A percentile compares a stretch with the other conserved stretches of the same genome.
Evolutionary conservation across 2,113 vertebrate genomes (phyloP).

Genomic region (Macrotis lagotis): DNA sequence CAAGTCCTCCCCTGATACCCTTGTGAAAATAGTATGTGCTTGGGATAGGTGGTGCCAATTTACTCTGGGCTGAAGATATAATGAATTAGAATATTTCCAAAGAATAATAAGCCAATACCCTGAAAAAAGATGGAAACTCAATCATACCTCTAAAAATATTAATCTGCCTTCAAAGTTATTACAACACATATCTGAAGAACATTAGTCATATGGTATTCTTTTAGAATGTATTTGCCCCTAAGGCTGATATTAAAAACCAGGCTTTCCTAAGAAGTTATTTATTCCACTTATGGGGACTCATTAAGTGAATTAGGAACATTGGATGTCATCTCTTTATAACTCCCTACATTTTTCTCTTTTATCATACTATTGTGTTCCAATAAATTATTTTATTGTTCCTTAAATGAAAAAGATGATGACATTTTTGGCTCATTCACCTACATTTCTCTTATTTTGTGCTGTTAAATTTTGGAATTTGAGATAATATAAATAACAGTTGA

Average conservation of each 20-base stretch:
- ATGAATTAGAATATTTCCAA: not conserved
- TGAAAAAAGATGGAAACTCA: not conserved
- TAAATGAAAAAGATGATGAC: slow-evolving; percentile 1
- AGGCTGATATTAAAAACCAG: not conserved
- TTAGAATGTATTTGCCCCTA: slow-evolving; percentile 8
- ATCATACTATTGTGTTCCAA: not conserved
- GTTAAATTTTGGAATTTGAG: not conserved
- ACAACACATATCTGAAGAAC: not conserved
- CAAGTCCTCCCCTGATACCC: not conserved
- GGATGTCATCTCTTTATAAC: slow-evolving; percentile 5
- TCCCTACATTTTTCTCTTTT: not conserved
- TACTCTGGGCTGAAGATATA: not conserved
- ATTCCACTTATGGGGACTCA: not conserved
- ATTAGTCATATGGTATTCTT: not conserved
- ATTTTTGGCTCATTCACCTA: slow-evolving; percentile 1
- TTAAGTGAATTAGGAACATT: slow-evolving; percentile 16
- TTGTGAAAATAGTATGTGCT: not conserved
- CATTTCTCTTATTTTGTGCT: slow-evolving; percentile 16
- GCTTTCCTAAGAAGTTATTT: not conserved
- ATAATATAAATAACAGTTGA: slow-evolving; percentile 3
- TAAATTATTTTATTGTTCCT: not conserved
- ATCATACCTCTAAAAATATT: not conserved
- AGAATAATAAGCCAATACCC: not conserved
- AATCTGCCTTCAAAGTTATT: not conserved
- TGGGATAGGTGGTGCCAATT: not conserved